Base-by-base conservation (phyloP, 2,888 invertebrate genomes). In the Stenchaetothrips biformis region DNA sequence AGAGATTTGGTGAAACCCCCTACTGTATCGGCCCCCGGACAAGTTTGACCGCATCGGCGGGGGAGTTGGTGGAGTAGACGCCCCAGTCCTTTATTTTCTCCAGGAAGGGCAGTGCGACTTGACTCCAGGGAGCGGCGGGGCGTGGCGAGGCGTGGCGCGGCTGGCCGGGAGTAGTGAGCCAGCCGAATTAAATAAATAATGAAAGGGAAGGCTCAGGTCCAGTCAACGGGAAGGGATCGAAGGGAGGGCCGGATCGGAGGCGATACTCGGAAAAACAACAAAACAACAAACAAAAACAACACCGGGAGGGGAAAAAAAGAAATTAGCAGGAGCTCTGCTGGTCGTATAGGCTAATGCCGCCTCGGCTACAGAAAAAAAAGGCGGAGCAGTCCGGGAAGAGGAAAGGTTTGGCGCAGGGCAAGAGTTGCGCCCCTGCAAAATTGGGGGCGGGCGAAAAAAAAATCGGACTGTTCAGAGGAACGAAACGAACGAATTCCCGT, bases 141-240 rank as follows among this genome's bases (percentile, higher is more conserved):
- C 37, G 37, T 37, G 37, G 37, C 37, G 37, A 1, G 37, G 37
- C 37, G 1, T 37, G 37, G 37, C 37, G 1, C 37, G 37, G 37
- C 37, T 4, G 37, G 37, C 37, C 4, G 67, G 67, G 25, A 11
- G 67, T 18, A 59, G 59, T 59, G 18, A 59, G 59, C 59, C 59
- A 13, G 59, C 18, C 59, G 59, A 59, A 59, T 59, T 59, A 59
- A 59, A 59, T 59, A 59, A 59, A 59, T 59, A 59, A 59, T 59
- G 59, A 59, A 59, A 16, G 18, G 59, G 59, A 59, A 59, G 59
- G 59, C 59, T 59, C 59, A 59, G 8, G 59, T 9, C 59, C 59
- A 13, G 59, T 13, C 6, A 18, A 59, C 18, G 59, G 18, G 16
- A 18, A 59, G 59, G 59, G 18, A 59, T 13, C 59, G 18, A 16